These are phyloP conservation scores for Copsychus sechellarum DNA, from an alignment of 2,113 vertebrate genomes.

Conservation along the genomic window DNA sequence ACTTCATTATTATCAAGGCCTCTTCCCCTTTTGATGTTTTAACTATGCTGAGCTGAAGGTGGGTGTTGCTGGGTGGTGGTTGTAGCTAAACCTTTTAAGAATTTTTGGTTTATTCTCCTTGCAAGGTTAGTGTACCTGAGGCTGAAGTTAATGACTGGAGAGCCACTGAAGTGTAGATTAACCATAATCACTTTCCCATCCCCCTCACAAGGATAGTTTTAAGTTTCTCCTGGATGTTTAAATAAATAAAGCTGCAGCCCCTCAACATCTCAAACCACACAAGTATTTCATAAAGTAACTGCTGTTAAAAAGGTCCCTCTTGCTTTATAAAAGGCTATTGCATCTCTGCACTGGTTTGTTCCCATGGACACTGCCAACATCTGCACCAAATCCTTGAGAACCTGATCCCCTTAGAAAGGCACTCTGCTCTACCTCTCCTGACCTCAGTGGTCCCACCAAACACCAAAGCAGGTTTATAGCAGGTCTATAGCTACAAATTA, in stretches of 20 bases:
- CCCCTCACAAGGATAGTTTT: neutral
- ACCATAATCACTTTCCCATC: neutral
- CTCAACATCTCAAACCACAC: neutral
- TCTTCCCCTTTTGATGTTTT: constrained; percentile 17
- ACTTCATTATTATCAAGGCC: neutral
- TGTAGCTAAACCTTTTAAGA: neutral
- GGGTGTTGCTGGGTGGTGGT: neutral
- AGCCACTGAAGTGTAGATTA: neutral
- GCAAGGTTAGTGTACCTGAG: constrained; percentile 6
- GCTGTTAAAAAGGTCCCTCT: neutral
- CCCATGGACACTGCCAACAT: neutral
- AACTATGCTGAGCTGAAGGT: neutral
- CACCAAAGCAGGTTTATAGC: neutral
- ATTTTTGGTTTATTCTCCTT: constrained; percentile 34
- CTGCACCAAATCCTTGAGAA: neutral
- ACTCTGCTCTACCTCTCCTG: neutral
- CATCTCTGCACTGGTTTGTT: neutral
- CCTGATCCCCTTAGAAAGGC: neutral
- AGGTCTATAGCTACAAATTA: neutral
- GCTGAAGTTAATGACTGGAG: constrained; percentile 8
- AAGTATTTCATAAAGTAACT: neutral
- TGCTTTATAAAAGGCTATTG: neutral
- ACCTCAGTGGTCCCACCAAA: neutral
- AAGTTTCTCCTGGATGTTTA: neutral
- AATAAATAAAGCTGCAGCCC: neutral